Evolutionary conservation across 2,797 vertebrate genomes (phyloP).

Genomic region (Semotilus atromaculatus): DNA sequence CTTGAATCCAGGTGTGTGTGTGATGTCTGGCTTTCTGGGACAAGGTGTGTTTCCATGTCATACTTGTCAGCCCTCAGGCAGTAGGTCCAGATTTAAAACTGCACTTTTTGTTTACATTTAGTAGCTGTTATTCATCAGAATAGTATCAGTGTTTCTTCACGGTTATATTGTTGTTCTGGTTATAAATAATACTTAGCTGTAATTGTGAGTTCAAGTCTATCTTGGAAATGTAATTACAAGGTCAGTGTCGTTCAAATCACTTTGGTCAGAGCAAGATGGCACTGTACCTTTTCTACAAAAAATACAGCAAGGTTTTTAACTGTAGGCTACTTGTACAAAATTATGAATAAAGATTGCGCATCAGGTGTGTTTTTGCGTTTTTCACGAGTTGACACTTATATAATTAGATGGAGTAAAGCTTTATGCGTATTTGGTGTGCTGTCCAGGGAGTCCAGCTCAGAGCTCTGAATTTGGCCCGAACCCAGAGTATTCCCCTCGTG

Average conservation of each 20-base stretch:
- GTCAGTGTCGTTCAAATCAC: neutral
- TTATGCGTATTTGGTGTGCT: no score
- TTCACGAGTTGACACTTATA: neutral
- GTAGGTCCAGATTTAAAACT: slow-evolving; percentile 5
- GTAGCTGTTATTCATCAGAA: neutral
- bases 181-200: no score
- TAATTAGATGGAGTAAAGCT: no score
- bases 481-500: no score
- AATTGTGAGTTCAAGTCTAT: neutral
- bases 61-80: neutral
- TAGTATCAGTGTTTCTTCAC: neutral
- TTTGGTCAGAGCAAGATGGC: neutral
- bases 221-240: neutral
- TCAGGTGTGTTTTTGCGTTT: neutral
- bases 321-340: neutral
- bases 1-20: slow-evolving; percentile 37
- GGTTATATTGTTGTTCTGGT: neutral
- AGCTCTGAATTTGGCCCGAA: no score
- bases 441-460: no score
- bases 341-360: neutral
- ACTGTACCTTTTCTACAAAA: neutral
- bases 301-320: neutral
- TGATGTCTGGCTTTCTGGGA: neutral
- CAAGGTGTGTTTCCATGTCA: neutral
- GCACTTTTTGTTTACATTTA: neutral